Evolutionary conservation across 2,888 invertebrate species (phyloP).

Genomic region (Rhingia rostrata): DNA sequence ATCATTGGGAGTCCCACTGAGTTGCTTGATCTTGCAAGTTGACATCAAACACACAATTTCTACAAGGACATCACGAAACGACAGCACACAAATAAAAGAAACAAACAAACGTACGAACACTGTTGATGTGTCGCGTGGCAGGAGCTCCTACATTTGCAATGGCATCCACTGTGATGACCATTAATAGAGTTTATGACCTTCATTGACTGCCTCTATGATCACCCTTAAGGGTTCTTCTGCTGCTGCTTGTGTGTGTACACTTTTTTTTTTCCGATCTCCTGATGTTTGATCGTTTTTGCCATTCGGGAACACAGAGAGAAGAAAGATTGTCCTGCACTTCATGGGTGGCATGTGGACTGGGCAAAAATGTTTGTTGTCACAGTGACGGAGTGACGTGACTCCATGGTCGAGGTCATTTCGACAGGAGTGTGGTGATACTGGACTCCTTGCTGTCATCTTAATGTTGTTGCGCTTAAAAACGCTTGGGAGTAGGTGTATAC

Average conservation of each 20-base stretch:
- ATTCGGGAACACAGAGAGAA: constrained; percentile 26
- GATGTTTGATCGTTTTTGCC: constrained; percentile 60
- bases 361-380: constrained; percentile 31
- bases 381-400: constrained; percentile 32
- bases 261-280: constrained; percentile 50
- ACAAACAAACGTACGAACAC: constrained; percentile 11
- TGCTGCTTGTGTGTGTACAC: constrained; percentile 2
- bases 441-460: constrained; percentile 63
- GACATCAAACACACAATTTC: background rate
- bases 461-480: constrained; percentile 59
- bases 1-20: constrained; percentile 30
- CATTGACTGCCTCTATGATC: constrained; percentile 38
- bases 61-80: background rate
- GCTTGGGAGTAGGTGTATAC: constrained; percentile 8
- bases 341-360: constrained; percentile 56
- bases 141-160: constrained; percentile 35
- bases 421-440: constrained; percentile 32
- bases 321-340: constrained; percentile 36
- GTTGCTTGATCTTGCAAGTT: constrained; percentile 7
- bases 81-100: background rate
- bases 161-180: constrained; percentile 41
- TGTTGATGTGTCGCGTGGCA: constrained; percentile 48
- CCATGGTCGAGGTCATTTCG: constrained; percentile 56
- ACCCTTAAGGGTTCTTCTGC: constrained; percentile 26
- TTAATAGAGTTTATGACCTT: constrained; percentile 60